Evolutionary conservation across 2,888 invertebrate species (phyloP).

Genomic region (Melipona bicolor): DNA sequence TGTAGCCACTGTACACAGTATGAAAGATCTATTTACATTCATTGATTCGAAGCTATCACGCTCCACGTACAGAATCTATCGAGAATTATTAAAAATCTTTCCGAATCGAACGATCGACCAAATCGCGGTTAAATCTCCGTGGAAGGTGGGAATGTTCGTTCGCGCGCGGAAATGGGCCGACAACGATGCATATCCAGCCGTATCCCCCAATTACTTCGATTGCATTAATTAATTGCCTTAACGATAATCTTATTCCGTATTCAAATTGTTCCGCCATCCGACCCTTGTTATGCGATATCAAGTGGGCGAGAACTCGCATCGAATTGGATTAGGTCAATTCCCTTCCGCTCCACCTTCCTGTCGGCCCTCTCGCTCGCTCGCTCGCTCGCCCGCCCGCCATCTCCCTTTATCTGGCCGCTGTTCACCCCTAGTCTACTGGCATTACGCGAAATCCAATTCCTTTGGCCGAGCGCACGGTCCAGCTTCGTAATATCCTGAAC

Average conservation of each 20-base stretch:
- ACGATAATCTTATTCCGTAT: constrained; percentile 73
- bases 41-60: neutral
- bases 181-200: constrained; percentile 30
- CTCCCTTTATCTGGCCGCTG: constrained; percentile 50
- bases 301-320: constrained; percentile 73
- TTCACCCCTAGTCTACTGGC: constrained; percentile 50
- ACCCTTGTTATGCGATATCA: constrained; percentile 73
- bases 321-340: constrained; percentile 75
- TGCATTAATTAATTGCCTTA: constrained; percentile 71
- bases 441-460: constrained; percentile 74
- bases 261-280: constrained; percentile 72
- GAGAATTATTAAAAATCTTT: neutral
- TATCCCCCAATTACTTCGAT: constrained; percentile 63
- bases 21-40: neutral
- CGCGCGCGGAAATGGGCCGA: constrained; percentile 15
- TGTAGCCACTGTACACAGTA: too few relatives aligned
- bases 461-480: constrained; percentile 63
- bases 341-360: constrained; percentile 59
- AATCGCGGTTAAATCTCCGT: neutral
- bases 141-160: neutral
- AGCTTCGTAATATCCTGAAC: constrained; percentile 63
- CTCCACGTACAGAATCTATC: neutral
- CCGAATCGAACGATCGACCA: neutral
- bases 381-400: constrained; percentile 30
- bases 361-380: neutral